Evolutionary conservation across 2,113 vertebrate species (phyloP), one percentile per base, ranked within the genome.

Genomic region (Taxidea taxus): DNA sequence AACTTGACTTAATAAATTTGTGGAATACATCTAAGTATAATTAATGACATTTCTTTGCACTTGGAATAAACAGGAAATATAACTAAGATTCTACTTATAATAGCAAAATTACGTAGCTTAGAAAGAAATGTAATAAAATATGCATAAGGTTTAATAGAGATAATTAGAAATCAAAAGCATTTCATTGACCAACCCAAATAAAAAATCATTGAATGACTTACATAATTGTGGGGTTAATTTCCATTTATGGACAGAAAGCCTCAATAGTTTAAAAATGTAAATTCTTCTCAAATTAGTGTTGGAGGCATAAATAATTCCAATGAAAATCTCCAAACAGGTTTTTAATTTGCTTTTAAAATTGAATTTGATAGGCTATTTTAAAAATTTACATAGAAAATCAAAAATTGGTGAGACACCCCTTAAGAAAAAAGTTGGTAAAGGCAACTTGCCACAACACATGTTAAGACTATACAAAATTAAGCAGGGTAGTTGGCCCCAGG

Each of bases 301-400:
- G 34, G 44, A 34, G 49, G 70, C 27, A 74, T 44, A 93, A 51
- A 27, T 25, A 87, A 78, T 80, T 66, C 16, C 60, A 74, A 29
- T 5, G 54, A 90, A 93, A 95, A 82, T 66, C 14, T 29, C 56
- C 39, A 29, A 72, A 75, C 7, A 47, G 6, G 4, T 20, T 80
- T 37, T 49, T 49, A 49, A 4, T n/a, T 16, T 42, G n/a, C 8
- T 70, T 18, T 81, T 72, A 93, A 47, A 34, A 20, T 89, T 21
- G 47, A 82, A 93, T 23, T 82, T 88, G 21, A 64, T 37, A 90
- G 21, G 13, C 3, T 87, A 20, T 93, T 95, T 84, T 18, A 90
- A 60, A 90, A 91, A 95, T 91, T 91, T 75, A 86, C 15, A 89
- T 64, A 89, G 62, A 84, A 94, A 95, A 90, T 18, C 15, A 93